Conservation (phyloP, 2,797 vertebrate genomes). For the Fistularia commersonii region DNA sequence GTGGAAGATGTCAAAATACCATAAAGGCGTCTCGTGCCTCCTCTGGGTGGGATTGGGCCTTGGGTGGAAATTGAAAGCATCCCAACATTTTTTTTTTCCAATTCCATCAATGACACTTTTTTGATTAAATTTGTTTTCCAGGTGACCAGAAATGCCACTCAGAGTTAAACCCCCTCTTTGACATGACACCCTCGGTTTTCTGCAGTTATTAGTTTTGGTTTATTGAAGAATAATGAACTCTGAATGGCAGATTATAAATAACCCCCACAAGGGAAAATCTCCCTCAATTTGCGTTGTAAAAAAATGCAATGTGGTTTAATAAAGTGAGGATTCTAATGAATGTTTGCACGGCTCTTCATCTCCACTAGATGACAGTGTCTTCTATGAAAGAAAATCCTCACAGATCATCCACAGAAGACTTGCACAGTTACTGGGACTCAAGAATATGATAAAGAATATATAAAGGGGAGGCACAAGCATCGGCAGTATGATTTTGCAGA, state of each 20-base stretch:
- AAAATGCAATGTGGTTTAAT: neutral
- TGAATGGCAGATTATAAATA: too few relatives aligned
- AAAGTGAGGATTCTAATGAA: too few relatives aligned
- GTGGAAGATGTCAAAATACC: slow-evolving; percentile 1
- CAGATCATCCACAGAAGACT: slow-evolving; percentile 20
- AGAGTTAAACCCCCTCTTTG: too few relatives aligned
- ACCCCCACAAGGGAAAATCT: too few relatives aligned
- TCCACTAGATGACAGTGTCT: slow-evolving; percentile 68
- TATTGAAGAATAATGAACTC: too few relatives aligned
- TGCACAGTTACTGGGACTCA: neutral
- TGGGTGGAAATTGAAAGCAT: neutral
- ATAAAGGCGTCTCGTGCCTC: slow-evolving; percentile 1
- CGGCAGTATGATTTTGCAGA: neutral
- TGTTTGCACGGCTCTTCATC: neutral
- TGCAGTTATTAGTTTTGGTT: too few relatives aligned
- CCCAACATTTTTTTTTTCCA: neutral
- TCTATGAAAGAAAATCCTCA: slow-evolving; percentile 15
- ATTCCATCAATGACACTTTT: too few relatives aligned
- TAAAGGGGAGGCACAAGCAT: slow-evolving; percentile 1
- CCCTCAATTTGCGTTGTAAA: neutral
- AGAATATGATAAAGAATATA: slow-evolving; percentile 3
- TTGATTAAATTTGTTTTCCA: too few relatives aligned
- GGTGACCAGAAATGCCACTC: too few relatives aligned
- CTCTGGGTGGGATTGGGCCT: neutral
- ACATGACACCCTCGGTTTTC: too few relatives aligned